Conservation (phyloP, 2,888 invertebrate species). For the Hecatera dysodea region DNA sequence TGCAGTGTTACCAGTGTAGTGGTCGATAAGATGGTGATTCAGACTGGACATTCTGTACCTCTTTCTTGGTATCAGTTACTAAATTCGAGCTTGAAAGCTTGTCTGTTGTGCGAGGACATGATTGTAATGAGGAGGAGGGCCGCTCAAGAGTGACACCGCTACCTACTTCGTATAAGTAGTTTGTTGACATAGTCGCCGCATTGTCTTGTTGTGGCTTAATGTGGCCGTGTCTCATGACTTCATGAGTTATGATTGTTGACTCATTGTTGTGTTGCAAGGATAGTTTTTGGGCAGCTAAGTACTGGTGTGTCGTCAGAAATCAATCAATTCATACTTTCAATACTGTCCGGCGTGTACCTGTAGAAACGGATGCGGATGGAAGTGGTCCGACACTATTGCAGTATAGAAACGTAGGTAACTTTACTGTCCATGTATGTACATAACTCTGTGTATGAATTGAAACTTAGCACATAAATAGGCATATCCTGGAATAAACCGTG, state of each 20-base stretch:
- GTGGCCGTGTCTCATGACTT: neutral
- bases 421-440: too few species aligned
- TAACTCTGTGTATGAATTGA: too few species aligned
- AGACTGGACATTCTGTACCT: constrained; percentile 21
- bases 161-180: constrained; percentile 8
- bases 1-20: neutral
- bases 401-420: too few species aligned
- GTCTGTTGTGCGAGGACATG: constrained; percentile 54
- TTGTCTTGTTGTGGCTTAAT: constrained; percentile 9
- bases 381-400: too few species aligned
- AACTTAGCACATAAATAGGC: too few species aligned
- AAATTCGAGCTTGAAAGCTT: constrained; percentile 40
- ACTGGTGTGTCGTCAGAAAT: neutral
- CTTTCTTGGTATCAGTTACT: neutral
- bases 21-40: neutral
- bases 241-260: neutral
- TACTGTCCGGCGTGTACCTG: neutral
- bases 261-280: neutral
- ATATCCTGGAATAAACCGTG: too few species aligned
- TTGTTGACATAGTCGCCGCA: neutral
- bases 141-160: constrained; percentile 15
- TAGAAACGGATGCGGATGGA: neutral
- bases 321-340: neutral
- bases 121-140: constrained; percentile 42
- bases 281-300: too few species aligned